phyloP scores from a whole-genome alignment of 2,113 vertebrate genomes.

The Odontophorus gujanensis region DNA sequence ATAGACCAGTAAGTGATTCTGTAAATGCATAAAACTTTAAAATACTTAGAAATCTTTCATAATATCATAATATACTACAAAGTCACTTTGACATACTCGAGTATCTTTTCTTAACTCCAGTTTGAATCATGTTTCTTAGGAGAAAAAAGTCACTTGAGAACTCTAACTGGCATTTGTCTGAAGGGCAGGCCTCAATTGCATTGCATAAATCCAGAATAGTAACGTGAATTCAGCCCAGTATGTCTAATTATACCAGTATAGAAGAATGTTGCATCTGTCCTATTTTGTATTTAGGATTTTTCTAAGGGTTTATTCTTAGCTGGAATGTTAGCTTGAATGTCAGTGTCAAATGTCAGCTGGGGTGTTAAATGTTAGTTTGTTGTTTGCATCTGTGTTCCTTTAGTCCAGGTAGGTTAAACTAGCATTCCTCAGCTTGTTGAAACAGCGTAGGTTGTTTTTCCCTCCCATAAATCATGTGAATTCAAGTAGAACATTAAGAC shows the following conservation, averaged over 20 bases:
- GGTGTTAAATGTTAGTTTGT: background rate
- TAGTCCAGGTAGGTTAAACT: background rate
- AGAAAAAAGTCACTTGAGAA: background rate
- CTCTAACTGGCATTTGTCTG: conserved; percentile 10
- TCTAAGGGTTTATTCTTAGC: conserved; percentile 16
- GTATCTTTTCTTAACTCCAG: background rate
- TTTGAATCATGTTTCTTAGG: background rate
- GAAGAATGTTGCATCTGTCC: background rate
- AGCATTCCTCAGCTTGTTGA: conserved; percentile 62
- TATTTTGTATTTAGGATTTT: background rate
- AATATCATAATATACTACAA: background rate
- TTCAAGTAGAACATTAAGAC: conserved; percentile 62
- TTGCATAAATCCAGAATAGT: background rate
- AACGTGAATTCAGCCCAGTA: background rate
- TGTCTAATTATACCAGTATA: background rate
- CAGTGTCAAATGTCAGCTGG: background rate
- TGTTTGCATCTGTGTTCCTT: conserved; percentile 54
- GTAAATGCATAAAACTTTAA: background rate
- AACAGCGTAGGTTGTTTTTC: background rate
- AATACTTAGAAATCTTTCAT: background rate
- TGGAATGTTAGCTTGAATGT: background rate
- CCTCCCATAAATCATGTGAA: conserved; percentile 55
- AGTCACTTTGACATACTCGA: background rate
- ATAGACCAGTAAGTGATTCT: background rate
- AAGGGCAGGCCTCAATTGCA: background rate